Base-by-base conservation (phyloP, 1,140 invertebrate species). In the Drosophila pseudoananassae region DNA sequence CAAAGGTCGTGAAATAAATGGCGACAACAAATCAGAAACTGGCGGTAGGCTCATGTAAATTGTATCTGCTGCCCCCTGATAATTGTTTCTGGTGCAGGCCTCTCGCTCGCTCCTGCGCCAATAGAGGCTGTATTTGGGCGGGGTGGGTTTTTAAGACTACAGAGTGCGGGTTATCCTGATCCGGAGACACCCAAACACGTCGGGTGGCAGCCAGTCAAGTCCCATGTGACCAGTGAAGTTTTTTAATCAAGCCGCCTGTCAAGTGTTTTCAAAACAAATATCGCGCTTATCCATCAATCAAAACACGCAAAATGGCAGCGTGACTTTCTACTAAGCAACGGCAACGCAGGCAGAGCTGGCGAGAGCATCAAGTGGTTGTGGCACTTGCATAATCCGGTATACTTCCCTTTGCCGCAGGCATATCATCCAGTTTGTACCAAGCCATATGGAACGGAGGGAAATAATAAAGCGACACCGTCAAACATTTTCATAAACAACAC, bases 141-240 rank as follows among this genome's bases (percentile, higher is more conserved):
- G 40, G 40, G 14, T 43, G 40, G 40, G 12, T 10, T 23, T 20
- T 7, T 38, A 17, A 12, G 9, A 7, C 31, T 9, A 9, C 56
- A 6, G 40, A 45, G 38, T 47, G 12, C 23, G 51, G 52, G 25
- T 15, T 36, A 52, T 8, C 10, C 31, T 49, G 45, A 31, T 56
- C 49, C 45, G 43, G 78, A 66, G 66, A 87, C 83, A 65, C 78
- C 83, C 68, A 71, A 76, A 78, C 54, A 76, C 82, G 83, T 74
- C 57, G 78, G 50, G 64, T 45, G 29, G 56, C 23, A 46, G 14
- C 33, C 46, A n/a, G 23, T 60, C 52, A 56, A 76, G 89, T 91
- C 89, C 89, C 89, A 91, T 91, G 89, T 91, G 89, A 90, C 84
- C 89, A 78, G 89, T 91, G 89, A 87, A 91, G 89, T 91, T 91